Evolutionary conservation across 2,888 invertebrate genomes (phyloP).

Genomic region (Dendrolimus pini): DNA sequence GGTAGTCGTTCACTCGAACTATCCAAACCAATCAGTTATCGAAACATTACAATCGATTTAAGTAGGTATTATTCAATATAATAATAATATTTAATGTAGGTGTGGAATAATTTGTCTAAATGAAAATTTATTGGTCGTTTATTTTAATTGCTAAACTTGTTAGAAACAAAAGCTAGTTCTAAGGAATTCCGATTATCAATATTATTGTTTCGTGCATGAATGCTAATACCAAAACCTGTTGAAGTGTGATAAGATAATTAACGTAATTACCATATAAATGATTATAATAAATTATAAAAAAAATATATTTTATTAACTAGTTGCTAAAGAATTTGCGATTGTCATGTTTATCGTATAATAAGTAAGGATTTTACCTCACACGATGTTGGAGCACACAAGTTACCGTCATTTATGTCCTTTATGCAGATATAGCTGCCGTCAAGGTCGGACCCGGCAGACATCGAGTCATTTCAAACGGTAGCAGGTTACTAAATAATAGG

Average conservation of each 20-base stretch:
- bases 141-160: slow-evolving; percentile 58
- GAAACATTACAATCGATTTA: too few relatives aligned
- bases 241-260: not conserved
- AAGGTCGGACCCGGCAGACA: not conserved
- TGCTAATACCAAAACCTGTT: slow-evolving; percentile 27
- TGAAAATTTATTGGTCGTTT: slow-evolving; percentile 58
- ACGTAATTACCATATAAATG: not conserved
- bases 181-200: slow-evolving; percentile 56
- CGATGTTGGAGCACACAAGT: not conserved
- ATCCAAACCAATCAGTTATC: too few relatives aligned
- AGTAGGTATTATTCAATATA: too few relatives aligned
- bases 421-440: not conserved
- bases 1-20: too few relatives aligned
- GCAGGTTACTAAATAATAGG: too few relatives aligned
- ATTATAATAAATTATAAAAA: not conserved
- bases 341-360: not conserved
- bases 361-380: not conserved
- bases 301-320: not conserved
- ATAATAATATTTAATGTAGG: not conserved
- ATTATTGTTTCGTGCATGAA: slow-evolving; percentile 56
- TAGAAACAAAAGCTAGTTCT: slow-evolving; percentile 56
- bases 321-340: not conserved
- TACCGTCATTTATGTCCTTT: not conserved
- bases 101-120: slow-evolving; percentile 47
- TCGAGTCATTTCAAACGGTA: not conserved